phyloP scores from a whole-genome alignment of 2,797 vertebrate species.

The Acrossocheilus fasciatus region DNA sequence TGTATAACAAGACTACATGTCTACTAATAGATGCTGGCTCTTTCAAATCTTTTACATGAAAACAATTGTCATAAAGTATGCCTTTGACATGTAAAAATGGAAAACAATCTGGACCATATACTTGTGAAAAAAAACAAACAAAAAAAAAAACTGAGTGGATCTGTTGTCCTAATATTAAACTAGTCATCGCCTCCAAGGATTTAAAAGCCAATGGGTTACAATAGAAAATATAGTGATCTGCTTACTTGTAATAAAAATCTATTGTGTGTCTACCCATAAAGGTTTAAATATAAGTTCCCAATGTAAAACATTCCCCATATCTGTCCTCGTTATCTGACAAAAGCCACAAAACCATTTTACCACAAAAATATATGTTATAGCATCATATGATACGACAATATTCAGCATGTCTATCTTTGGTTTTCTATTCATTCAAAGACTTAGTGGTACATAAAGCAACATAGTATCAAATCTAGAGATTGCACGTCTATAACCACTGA shows the following conservation, averaged over 20 bases:
- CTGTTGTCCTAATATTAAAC: constrained; percentile 32
- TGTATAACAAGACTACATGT: neutral
- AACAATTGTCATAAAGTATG: constrained; percentile 31
- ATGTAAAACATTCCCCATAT: constrained; percentile 52
- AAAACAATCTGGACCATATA: constrained; percentile 56
- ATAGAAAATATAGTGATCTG: constrained; percentile 62
- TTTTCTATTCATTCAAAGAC: constrained; percentile 72
- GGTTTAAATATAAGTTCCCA: constrained; percentile 53
- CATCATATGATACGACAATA: constrained; percentile 58
- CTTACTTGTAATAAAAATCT: constrained; percentile 56
- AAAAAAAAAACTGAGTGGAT: neutral
- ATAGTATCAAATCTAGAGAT: constrained; percentile 75
- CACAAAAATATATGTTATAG: constrained; percentile 65
- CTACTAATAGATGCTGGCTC: constrained; percentile 8
- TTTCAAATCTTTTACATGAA: constrained; percentile 9
- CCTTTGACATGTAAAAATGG: constrained; percentile 29
- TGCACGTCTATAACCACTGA: constrained; percentile 76
- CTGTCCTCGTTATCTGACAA: constrained; percentile 49
- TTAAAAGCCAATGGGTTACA: constrained; percentile 49
- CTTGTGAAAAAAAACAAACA: constrained; percentile 51
- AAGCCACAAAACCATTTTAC: constrained; percentile 58
- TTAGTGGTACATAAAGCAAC: constrained; percentile 61
- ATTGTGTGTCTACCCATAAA: constrained; percentile 48
- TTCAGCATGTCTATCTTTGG: constrained; percentile 76
- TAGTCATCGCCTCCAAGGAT: constrained; percentile 41